Conservation (phyloP, 2,888 invertebrate genomes). For the Cyrtodaria siliqua region DNA sequence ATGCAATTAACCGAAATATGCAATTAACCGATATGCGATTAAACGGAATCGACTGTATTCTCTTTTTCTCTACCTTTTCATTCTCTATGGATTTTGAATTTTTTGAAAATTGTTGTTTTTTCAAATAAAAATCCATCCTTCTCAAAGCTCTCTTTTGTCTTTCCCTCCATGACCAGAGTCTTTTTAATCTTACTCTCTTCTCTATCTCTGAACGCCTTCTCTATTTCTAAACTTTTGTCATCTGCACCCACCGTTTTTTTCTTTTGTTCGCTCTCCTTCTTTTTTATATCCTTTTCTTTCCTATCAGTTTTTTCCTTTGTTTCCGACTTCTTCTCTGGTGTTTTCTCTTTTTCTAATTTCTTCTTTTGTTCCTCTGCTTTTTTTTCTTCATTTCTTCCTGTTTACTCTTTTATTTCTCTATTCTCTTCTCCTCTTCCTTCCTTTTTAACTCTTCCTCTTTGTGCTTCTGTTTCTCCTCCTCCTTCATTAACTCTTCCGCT, state of each 20-base stretch:
- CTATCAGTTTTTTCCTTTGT: no score
- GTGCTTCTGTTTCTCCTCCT: not conserved
- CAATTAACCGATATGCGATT: no score
- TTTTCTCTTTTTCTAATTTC: slow-evolving; percentile 1
- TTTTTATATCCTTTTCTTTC: no score
- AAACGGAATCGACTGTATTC: no score
- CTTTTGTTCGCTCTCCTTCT: not conserved
- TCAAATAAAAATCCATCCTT: no score
- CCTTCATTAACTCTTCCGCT: not conserved
- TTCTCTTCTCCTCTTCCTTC: not conserved
- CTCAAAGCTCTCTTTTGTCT: not conserved
- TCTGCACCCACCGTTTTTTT: not conserved
- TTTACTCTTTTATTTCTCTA: not conserved
- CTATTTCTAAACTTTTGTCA: no score
- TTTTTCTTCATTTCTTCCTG: not conserved
- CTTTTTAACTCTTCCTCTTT: not conserved
- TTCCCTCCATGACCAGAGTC: not conserved
- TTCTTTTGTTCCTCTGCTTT: not conserved
- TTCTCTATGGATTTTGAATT: no score
- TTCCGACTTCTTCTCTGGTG: not conserved
- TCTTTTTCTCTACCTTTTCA: no score
- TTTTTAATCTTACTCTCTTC: not conserved
- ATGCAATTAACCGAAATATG: no score
- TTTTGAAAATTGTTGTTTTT: no score
- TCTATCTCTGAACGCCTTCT: no score